Base-by-base conservation (phyloP, 2,797 vertebrate species). In the Typhlichthys eigenmanni region DNA sequence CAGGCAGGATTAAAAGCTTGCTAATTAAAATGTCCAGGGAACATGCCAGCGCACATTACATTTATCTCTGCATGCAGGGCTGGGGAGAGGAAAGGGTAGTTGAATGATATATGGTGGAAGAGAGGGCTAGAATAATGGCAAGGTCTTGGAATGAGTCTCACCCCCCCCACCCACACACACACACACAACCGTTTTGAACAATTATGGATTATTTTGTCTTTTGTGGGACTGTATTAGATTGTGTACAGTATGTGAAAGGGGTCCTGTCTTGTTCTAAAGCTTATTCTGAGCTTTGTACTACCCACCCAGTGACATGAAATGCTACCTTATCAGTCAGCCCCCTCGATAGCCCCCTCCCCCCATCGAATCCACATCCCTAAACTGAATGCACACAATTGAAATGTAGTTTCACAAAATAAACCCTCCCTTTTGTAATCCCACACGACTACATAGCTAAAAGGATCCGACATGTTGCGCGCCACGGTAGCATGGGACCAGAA, bases 1-100 rank as follows among this genome's bases (percentile, higher is more conserved):
- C 91, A 91, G 84, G 75, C 69, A 87, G 85, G 91, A 92, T 92
- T 92, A 93, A 91, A 91, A 85, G 89, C 74, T 47, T 76, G 85
- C 83, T 92, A 92, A 93, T 93, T 91, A 91, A 92, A 92, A 92
- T 87, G 87, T 91, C 88, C 84, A 72, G 80, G 76, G 85, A 89
- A 87, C 80, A 88, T 64, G 82, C 62, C 75, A 80, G 65, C 43
- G 49, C 64, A 80, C 70, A 43, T 82, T 89, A 76, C 52, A 78
- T 84, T 90, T 86, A 87, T 91, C 89, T 83, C 76, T 65, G 77
- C 60, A 1, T 58, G 75, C 78, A 61, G n/a, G n/a, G 64, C 55
- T 38, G 38, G 66, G 19, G 48, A 73, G 64, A 70, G 68, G 75
- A 57, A 56, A 62, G 61, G 8, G 16, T 45, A 17, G 67, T 69